Base-by-base conservation (phyloP, 1,140 invertebrate species). In the Spodoptera frugiperda region DNA sequence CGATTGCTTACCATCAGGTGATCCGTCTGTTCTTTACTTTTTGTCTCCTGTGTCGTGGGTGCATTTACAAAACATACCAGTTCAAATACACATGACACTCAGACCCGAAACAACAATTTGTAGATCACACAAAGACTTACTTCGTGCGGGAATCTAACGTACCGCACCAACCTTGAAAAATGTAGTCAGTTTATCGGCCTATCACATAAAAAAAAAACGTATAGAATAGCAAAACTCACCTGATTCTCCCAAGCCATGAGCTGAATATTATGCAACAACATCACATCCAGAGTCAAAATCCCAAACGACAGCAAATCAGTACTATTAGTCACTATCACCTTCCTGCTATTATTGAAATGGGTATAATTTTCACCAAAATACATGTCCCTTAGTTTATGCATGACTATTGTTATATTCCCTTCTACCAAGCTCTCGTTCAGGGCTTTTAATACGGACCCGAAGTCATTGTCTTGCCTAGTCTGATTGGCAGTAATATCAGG, bases 211-310 rank as follows among this genome's bases (percentile, higher is more conserved):
- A n/a, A n/a, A n/a, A n/a, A n/a, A n/a, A n/a, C n/a, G n/a, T n/a
- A n/a, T n/a, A n/a, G n/a, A n/a, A n/a, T n/a, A n/a, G n/a, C n/a
- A n/a, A 55, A 11, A n/a, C 39, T 14, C 71, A 94, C 94, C 87
- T 94, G 92, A 82, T 93, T 95, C 79, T 95, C 94, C 92, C 94
- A 94, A 0, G 94, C 94, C 88, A 95, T 94, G 11, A 94, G 84
- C 80, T 96, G 95, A 48, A 96, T 95, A 83, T 96, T 95, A 82
- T 95, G 95, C 5, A 96, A 78, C 25, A 96, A 81, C 86, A 96
- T 95, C 0, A 96, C 92, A 82, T 95, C 95, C 75, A 96, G 88
- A 0, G 95, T 95, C 73, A 96, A 82, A 25, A 96, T 94, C 0
- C 95, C 95, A 76, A 96, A 95, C 0, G 95, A 95, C 0, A 95